Evolutionary conservation across 2,797 vertebrate genomes (phyloP).

Genomic region (Leptatherina wallacei): DNA sequence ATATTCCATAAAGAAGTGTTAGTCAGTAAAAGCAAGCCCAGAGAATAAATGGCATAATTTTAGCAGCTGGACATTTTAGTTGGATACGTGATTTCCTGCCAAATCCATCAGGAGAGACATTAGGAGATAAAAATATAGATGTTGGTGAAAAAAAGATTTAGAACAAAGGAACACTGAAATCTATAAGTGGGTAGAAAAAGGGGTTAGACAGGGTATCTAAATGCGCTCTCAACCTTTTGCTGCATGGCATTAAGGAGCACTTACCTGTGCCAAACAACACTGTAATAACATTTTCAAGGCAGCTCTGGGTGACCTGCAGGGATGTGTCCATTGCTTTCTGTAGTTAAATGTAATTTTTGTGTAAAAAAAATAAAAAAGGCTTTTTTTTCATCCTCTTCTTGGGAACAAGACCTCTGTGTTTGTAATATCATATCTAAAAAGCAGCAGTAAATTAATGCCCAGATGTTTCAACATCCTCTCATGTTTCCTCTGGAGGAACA

Average conservation of each 20-base stretch:
- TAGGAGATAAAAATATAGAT: slow-evolving; percentile 8
- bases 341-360: slow-evolving; percentile 17
- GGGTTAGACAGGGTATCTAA: slow-evolving; percentile 33
- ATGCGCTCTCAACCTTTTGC: slow-evolving; percentile 64
- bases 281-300: slow-evolving; percentile 62
- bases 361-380: neutral
- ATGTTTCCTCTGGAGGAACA: slow-evolving; percentile 9
- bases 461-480: neutral
- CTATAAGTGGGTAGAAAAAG: neutral
- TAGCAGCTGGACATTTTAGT: slow-evolving; percentile 29
- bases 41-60: slow-evolving; percentile 1
- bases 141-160: too few species aligned
- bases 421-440: too few species aligned
- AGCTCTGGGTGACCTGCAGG: slow-evolving; percentile 36
- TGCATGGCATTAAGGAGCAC: slow-evolving; percentile 71
- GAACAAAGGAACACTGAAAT: neutral
- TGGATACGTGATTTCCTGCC: slow-evolving; percentile 27
- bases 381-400: too few species aligned
- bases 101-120: neutral
- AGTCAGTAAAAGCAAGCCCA: neutral
- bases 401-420: too few species aligned
- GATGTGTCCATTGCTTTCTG: slow-evolving; percentile 25
- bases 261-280: slow-evolving; percentile 50
- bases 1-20: neutral
- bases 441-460: too few species aligned